Base-by-base conservation (phyloP, 2,888 invertebrate species). In the Mallateleia sp. region DNA sequence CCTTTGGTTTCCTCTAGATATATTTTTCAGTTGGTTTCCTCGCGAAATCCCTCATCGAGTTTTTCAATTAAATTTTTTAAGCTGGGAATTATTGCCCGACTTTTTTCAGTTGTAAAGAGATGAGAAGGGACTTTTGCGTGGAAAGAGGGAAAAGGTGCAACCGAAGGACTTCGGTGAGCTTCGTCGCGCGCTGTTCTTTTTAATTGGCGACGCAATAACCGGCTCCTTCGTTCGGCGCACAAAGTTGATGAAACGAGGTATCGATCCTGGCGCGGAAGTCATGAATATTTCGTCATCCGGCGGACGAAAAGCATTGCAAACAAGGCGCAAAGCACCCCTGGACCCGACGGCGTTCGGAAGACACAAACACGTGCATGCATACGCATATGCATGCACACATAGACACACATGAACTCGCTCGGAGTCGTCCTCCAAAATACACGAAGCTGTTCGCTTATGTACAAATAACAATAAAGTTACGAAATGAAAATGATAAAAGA, bases 281-380 rank as follows among this genome's bases (percentile, higher is more conserved):
- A 72, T 85, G 81, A 81, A 85, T 85, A 81, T 77, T 84, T 85
- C 60, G 74, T 79, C 74, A 67, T 52, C 45, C 50, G 64, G 54
- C 54, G 34, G 45, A 52, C 75, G 71, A 69, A 80, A 85, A 80
- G 77, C 80, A 69, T 77, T 56, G 54, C 71, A 71, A 83, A 77
- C 83, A 56, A 74, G 67, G 56, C 38, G 56, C 50, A 24, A 77
- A 78, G n/a, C 74, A 47, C 38, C 69, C 38, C 34, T 66, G 74
- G 74, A 67, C 85, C 71, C 74, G 74, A 79, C 62, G 75, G 78
- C 72, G 42, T 56, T 72, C 60, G 79, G 84, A 79, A 84, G 84
- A 84, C 83, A 62, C 64, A 28, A 50, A 38, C 58, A 22, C 15
- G 8, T 32, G 11, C 28, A 42, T 24, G 18, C 22, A 28, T 42